These are phyloP conservation scores for Nesidiocoris tenuis DNA, from an alignment of 2,888 invertebrate species.

Conservation along the genomic window DNA sequence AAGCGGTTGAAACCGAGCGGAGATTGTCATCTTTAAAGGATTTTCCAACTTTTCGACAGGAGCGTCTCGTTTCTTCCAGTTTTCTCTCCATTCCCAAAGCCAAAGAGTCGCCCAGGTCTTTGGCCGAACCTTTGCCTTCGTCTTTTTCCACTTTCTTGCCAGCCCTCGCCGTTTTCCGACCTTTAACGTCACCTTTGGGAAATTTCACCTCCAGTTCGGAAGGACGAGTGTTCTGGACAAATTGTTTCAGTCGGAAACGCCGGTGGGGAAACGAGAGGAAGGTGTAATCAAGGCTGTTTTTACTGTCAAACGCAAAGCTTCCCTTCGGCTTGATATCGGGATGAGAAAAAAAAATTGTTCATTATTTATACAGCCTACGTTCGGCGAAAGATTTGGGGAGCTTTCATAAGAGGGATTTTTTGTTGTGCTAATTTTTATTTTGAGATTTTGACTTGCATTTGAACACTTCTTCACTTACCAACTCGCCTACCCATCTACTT, in stretches of 20 bases:
- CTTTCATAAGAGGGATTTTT: too few species aligned
- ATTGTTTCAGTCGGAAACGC: slow-evolving; percentile 12
- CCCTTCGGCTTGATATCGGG: neutral
- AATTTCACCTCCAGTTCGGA: slow-evolving; percentile 11
- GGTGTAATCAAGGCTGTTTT: slow-evolving; percentile 30
- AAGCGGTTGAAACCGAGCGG: slow-evolving; percentile 7
- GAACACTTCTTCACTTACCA: too few species aligned
- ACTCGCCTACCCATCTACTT: too few species aligned
- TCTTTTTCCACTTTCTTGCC: neutral
- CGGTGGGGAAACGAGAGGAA: neutral
- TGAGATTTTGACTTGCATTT: too few species aligned
- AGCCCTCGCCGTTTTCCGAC: neutral
- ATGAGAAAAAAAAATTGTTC: too few species aligned
- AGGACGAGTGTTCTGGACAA: slow-evolving; percentile 11
- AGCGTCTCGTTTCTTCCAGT: neutral
- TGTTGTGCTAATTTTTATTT: too few species aligned
- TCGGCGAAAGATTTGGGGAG: too few species aligned
- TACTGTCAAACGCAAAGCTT: slow-evolving; percentile 24
- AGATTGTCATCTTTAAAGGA: slow-evolving; percentile 33
- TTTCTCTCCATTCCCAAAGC: neutral
- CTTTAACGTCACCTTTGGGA: slow-evolving; percentile 37
- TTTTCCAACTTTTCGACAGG: neutral
- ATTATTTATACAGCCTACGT: too few species aligned
- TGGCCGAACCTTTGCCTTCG: neutral
- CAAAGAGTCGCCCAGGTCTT: neutral